Evolutionary conservation across 2,797 vertebrate genomes (phyloP).

Genomic region (Molossus molossus): DNA sequence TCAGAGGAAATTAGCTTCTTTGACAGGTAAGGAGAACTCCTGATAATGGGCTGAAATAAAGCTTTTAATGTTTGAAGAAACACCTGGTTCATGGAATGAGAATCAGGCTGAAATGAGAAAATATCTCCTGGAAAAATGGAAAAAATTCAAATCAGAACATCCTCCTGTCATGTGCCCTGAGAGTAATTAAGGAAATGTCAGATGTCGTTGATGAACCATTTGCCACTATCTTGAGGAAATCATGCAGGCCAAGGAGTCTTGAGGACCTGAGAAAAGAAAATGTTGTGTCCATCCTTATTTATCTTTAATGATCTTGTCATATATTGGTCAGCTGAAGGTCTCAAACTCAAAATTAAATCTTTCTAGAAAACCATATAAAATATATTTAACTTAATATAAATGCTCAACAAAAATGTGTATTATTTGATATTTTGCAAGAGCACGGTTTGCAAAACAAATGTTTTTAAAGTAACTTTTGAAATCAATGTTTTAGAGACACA

Average conservation of each 20-base stretch:
- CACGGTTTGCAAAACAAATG: background rate
- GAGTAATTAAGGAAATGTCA: conserved; percentile 79
- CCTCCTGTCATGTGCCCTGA: background rate
- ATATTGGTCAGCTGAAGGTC: conserved; percentile 49
- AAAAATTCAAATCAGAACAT: conserved; percentile 69
- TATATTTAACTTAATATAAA: background rate
- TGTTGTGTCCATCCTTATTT: conserved; percentile 53
- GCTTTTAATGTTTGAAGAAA: conserved; percentile 44
- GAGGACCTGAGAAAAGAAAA: conserved; percentile 62
- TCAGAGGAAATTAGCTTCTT: conserved; percentile 50
- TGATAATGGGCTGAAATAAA: conserved; percentile 41
- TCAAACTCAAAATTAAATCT: background rate
- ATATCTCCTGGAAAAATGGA: conserved; percentile 45
- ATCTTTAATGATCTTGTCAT: conserved; percentile 69
- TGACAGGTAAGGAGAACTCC: conserved; percentile 56
- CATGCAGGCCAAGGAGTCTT: conserved; percentile 33
- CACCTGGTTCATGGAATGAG: conserved; percentile 61
- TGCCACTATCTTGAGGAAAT: conserved; percentile 74
- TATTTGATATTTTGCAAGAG: background rate
- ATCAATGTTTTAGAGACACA: background rate
- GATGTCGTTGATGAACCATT: conserved; percentile 65
- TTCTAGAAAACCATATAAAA: background rate
- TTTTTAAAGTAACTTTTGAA: conserved; percentile 25
- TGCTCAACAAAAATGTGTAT: background rate
- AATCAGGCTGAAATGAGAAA: conserved; percentile 70